Conservation (phyloP, 2,113 vertebrate genomes). For the Cephalopholis sonnerati region DNA sequence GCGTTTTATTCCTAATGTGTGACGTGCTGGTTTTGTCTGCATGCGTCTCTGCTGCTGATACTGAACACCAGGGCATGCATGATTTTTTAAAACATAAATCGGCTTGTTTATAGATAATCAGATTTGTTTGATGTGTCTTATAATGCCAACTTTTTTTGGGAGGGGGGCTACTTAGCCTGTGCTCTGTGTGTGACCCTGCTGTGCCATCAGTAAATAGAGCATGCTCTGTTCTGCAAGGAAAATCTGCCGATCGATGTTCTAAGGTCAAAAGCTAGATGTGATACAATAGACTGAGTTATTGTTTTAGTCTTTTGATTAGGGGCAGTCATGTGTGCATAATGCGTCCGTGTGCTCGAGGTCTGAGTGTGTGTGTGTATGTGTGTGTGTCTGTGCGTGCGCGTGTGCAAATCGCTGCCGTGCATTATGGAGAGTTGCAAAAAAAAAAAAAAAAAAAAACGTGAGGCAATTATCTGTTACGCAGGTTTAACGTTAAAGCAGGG, state of each 20-base stretch:
- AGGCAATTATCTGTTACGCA: slow-evolving; percentile 79
- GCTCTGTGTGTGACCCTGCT: slow-evolving; percentile 62
- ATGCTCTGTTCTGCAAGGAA: slow-evolving; percentile 67
- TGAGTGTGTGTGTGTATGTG: slow-evolving; percentile 31
- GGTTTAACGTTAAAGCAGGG: slow-evolving; percentile 77
- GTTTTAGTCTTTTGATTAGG: slow-evolving; percentile 84
- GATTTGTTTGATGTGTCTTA: slow-evolving; percentile 27
- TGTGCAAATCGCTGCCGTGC: slow-evolving; percentile 41
- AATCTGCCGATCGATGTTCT: slow-evolving; percentile 76
- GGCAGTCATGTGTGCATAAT: slow-evolving; percentile 80
- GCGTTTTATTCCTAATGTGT: slow-evolving; percentile 23
- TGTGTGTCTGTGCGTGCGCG: slow-evolving; percentile 34
- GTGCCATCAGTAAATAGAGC: slow-evolving; percentile 72
- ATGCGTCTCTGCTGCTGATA: slow-evolving; percentile 11
- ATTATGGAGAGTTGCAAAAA: slow-evolving; percentile 54
- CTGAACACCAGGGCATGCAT: background rate
- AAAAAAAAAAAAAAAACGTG: slow-evolving; percentile 40
- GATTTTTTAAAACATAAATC: background rate
- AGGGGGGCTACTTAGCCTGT: slow-evolving; percentile 17
- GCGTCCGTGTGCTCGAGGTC: slow-evolving; percentile 47
- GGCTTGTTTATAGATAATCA: background rate
- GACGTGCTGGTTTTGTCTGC: slow-evolving; percentile 33
- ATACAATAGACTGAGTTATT: slow-evolving; percentile 82
- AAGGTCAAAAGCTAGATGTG: slow-evolving; percentile 82
- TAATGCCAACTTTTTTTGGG: slow-evolving; percentile 35